Percentiles rank a stretch among this genome's conserved stretches.
phyloP scores from a whole-genome alignment of 2,888 invertebrate genomes.

The Vandiemenella viatica region DNA sequence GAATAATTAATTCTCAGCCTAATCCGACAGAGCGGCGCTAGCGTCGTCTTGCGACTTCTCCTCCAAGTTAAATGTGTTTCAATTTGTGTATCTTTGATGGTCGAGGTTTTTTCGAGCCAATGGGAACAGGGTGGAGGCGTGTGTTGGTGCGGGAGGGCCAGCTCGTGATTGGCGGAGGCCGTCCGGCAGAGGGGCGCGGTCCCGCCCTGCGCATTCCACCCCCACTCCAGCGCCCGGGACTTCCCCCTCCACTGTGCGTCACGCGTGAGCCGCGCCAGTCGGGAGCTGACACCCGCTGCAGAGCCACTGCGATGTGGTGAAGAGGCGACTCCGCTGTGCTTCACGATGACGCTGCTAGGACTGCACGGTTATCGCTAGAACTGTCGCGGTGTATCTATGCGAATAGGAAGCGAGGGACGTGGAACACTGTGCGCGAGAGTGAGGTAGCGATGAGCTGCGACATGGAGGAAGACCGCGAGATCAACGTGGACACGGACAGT shows the following conservation, averaged over 20 bases:
- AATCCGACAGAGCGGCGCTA: conserved; percentile 15
- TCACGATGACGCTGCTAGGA: no score
- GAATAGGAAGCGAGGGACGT: not conserved
- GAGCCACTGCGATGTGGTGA: no score
- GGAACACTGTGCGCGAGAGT: not conserved
- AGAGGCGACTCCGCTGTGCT: no score
- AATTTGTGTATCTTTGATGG: conserved; percentile 14
- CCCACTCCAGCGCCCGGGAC: not conserved
- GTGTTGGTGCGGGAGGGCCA: not conserved
- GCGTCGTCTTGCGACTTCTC: conserved; percentile 9
- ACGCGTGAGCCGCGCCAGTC: not conserved
- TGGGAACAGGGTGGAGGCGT: conserved; percentile 12
- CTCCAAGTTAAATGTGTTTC: conserved; percentile 16
- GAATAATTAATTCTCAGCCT: conserved; percentile 16
- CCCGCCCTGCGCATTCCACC: not conserved
- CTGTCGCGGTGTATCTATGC: no score
- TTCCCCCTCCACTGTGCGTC: not conserved
- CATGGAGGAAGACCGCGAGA: conserved; percentile 37
- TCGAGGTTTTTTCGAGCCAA: conserved; percentile 11
- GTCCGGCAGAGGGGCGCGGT: not conserved
- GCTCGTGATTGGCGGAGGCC: conserved; percentile 10
- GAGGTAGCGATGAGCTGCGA: conserved; percentile 1
- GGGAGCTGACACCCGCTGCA: not conserved
- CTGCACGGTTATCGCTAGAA: no score
- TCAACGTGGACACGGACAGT: conserved; percentile 49